These are phyloP conservation scores for Piliocolobus tephrosceles DNA, from an alignment of 2,113 vertebrate species.

Conservation along the genomic window DNA sequence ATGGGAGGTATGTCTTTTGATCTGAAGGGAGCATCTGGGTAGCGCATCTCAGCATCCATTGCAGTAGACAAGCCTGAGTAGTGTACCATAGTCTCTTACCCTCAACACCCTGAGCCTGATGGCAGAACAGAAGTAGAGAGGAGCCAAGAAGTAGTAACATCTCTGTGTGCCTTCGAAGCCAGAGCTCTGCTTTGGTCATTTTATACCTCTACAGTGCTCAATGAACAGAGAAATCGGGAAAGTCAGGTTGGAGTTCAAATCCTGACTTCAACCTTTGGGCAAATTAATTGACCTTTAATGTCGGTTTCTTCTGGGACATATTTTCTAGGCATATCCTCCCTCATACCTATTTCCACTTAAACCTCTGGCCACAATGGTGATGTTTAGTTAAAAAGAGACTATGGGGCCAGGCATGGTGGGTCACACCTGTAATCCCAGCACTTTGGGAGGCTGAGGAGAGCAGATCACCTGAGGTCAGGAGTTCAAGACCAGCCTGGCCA, in stretches of 20 bases:
- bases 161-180: rapidly evolving
- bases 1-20: neutral
- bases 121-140: neutral
- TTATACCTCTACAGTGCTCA: neutral
- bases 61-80: neutral
- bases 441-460: no score
- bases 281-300: neutral
- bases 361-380: neutral
- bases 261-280: neutral
- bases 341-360: neutral
- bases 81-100: no score
- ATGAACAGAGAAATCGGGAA: neutral
- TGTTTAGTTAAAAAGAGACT: neutral
- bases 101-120: neutral
- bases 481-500: no score
- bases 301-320: neutral
- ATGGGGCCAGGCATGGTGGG: no score
- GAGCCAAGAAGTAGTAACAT: rapidly evolving
- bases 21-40: neutral
- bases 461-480: no score
- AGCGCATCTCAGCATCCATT: neutral
- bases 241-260: neutral
- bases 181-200: neutral
- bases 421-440: no score
- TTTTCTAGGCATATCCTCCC: neutral